A percentile compares a stretch with the other conserved stretches of the same genome.
Evolutionary conservation across 2,888 invertebrate genomes (phyloP).

Genomic region (Ochropleura plecta): DNA sequence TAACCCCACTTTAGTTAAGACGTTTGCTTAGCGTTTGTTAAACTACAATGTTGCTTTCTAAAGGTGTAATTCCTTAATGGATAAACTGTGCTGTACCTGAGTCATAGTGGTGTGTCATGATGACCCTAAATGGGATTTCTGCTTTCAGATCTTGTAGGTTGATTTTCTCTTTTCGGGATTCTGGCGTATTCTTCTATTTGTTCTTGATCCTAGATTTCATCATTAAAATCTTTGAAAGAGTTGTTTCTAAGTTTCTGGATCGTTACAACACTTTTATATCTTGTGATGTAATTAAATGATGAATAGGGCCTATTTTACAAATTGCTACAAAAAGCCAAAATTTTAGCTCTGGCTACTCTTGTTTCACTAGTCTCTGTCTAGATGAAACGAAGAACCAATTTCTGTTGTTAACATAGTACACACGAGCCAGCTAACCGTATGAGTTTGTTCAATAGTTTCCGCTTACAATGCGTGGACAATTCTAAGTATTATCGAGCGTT

Average conservation of each 20-base stretch:
- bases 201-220: background rate
- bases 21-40: background rate
- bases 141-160: background rate
- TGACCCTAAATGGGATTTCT: background rate
- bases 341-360: too few species aligned
- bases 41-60: slow-evolving; percentile 5
- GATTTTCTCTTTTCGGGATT: background rate
- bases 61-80: slow-evolving; percentile 15
- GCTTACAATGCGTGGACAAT: slow-evolving; percentile 19
- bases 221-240: background rate
- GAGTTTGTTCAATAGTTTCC: slow-evolving; percentile 9
- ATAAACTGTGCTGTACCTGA: background rate
- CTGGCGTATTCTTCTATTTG: background rate
- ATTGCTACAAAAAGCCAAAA: too few species aligned
- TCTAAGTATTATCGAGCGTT: slow-evolving; percentile 48
- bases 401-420: background rate
- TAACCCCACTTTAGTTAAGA: background rate
- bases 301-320: too few species aligned
- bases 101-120: slow-evolving; percentile 14
- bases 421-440: background rate
- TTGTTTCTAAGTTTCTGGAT: background rate
- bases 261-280: background rate
- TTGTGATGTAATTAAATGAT: too few species aligned
- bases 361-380: background rate
- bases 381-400: background rate